Percentiles rank a stretch among this genome's conserved stretches.
These are phyloP conservation scores for Strongylocentrotus purpuratus DNA, from an alignment of 35 echinoderm and acorn worm species.

Conservation along the genomic window DNA sequence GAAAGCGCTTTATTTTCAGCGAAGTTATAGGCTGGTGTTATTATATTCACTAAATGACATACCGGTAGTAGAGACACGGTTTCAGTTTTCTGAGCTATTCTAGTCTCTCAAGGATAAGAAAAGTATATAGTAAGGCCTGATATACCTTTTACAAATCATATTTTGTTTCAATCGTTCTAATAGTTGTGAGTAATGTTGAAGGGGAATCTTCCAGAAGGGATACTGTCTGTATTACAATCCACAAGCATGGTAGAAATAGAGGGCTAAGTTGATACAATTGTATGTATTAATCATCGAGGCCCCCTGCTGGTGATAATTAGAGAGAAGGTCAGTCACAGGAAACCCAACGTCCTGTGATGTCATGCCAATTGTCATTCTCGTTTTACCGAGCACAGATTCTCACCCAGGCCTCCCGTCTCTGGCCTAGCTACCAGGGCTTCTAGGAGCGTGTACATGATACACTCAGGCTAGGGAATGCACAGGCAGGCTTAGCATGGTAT, in stretches of 20 bases:
- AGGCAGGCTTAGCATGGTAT: background rate
- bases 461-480: too few species aligned
- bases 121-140: too few species aligned
- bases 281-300: background rate
- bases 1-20: too few species aligned
- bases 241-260: background rate
- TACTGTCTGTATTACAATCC: background rate
- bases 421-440: background rate
- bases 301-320: constrained; percentile 30
- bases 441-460: background rate
- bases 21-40: too few species aligned
- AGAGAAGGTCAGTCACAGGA: constrained; percentile 29
- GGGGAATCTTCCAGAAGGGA: background rate
- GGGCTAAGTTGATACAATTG: background rate
- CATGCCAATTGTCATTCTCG: constrained; percentile 27
- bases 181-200: background rate
- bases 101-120: too few species aligned
- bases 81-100: too few species aligned
- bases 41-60: too few species aligned
- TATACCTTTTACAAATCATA: too few species aligned
- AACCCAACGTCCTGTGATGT: constrained; percentile 28
- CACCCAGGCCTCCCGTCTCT: background rate
- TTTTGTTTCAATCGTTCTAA: too few species aligned
- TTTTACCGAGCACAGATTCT: background rate
- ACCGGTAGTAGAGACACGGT: too few species aligned